These are phyloP conservation scores for Platysteira castanea DNA, from an alignment of 2,113 vertebrate genomes.

Conservation along the genomic window DNA sequence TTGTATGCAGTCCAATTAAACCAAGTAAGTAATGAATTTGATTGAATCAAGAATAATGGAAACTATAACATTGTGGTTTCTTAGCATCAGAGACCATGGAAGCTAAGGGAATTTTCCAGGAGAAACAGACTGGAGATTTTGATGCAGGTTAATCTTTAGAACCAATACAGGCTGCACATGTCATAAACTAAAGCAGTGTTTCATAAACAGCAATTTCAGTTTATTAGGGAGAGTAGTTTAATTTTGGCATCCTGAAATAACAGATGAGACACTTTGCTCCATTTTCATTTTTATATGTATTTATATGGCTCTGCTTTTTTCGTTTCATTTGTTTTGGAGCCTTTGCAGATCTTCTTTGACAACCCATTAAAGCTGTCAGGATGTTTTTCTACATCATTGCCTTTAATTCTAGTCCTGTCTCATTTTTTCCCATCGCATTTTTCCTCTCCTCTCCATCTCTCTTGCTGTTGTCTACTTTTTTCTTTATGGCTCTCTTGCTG, in stretches of 20 bases:
- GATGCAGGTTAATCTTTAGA: background rate
- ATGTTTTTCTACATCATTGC: slow-evolving; percentile 41
- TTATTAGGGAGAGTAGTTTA: background rate
- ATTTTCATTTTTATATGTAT: background rate
- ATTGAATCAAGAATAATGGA: background rate
- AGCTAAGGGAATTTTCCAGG: background rate
- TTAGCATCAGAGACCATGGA: background rate
- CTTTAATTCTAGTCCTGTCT: slow-evolving; percentile 24
- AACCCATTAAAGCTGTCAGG: slow-evolving; percentile 12
- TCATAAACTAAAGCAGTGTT: background rate
- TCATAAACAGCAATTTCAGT: background rate
- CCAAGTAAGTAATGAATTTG: background rate
- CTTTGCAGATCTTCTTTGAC: background rate
- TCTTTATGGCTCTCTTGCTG: background rate
- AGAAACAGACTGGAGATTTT: background rate
- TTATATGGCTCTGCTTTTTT: background rate
- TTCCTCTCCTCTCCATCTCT: background rate
- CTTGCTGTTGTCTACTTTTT: background rate
- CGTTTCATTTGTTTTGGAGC: background rate
- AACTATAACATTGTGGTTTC: background rate
- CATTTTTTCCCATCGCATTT: background rate
- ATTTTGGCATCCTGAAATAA: background rate
- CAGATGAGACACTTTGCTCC: background rate
- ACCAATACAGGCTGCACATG: background rate
- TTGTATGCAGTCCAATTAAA: background rate